Evolutionary conservation across 2,888 invertebrate genomes (phyloP), one percentile per base, ranked within the genome.

Genomic region (Meliscaeva auricollis): DNA sequence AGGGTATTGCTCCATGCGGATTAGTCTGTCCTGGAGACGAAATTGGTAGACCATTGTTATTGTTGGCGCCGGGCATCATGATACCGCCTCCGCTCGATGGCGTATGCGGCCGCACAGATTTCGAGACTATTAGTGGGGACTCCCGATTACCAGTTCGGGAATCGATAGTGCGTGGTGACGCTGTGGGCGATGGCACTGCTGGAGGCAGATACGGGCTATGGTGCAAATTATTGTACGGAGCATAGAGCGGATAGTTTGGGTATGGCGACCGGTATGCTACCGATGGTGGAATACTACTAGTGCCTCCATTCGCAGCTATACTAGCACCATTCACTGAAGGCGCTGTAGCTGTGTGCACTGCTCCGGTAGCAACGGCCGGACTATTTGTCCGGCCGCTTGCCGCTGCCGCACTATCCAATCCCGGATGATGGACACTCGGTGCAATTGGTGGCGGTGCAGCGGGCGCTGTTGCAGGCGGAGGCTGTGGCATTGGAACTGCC

Each of bases 161-260:
- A 87, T 94, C 93, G 32, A 94, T 93, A 87, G 94, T 94, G 85
- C 94, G 93, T 30, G 95, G 94, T 50, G 95, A 94, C 54, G 95
- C 94, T 68, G 94, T 94, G 4, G 95, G 94, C 69, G 94, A 93
- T 70, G 95, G 94, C 88, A 93, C 93, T 64, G 94, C 93, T 41
- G 94, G 93, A 38, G 94, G 93, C 88, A 96, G 93, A 89, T 96
- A 96, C 50, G 96, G 96, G 89, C 95, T 96, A 92, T 96, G 95
- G 91, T 95, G 95, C 91, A 96, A 94, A 74, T 95, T 94, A 78
- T 96, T 95, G 90, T 96, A 96, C 0, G 97, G 97, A 13, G 97
- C 95, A 90, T 97, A 97, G 85, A 97, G 93, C 9, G 94, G 93
- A 89, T 92, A 92, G 76, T 90, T 90, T 11, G 94, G 93, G 90